Evolutionary conservation across 2,797 vertebrate genomes (phyloP).

Genomic region (Mionectes olivaceus): DNA sequence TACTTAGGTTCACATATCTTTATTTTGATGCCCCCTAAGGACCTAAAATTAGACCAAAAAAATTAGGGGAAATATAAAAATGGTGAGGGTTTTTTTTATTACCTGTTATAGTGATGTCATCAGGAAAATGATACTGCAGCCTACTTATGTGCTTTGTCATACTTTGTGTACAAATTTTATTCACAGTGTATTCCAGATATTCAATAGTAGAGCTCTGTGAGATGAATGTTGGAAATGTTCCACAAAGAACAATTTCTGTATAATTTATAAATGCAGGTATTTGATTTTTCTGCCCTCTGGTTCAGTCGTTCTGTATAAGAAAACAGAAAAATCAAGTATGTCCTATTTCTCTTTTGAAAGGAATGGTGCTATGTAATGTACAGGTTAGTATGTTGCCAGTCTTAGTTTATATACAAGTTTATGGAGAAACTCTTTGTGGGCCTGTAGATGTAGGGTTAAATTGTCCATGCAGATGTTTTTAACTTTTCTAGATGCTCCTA

Average conservation of each 20-base stretch:
- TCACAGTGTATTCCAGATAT: background rate
- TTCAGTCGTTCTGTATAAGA: background rate
- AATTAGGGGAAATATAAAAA: background rate
- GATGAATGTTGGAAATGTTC: background rate
- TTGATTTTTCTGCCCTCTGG: background rate
- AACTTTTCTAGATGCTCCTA: background rate
- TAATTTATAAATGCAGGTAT: background rate
- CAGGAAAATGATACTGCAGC: background rate
- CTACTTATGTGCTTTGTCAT: background rate
- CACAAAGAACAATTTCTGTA: background rate
- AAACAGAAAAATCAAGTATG: background rate
- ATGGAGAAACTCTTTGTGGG: background rate
- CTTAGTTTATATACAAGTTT: background rate
- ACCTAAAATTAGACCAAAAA: constrained; percentile 5
- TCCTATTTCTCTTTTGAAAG: background rate
- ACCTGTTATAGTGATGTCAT: background rate
- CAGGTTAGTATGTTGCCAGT: background rate
- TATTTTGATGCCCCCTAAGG: background rate
- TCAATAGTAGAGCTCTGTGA: background rate
- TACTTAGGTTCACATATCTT: background rate
- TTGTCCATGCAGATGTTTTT: background rate
- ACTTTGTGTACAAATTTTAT: constrained; percentile 29
- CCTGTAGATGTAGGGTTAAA: background rate
- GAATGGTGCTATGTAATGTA: background rate
- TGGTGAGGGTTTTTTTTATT: background rate